Base-by-base conservation (phyloP, 2,113 vertebrate genomes). In the Atlantisia rogersi region DNA sequence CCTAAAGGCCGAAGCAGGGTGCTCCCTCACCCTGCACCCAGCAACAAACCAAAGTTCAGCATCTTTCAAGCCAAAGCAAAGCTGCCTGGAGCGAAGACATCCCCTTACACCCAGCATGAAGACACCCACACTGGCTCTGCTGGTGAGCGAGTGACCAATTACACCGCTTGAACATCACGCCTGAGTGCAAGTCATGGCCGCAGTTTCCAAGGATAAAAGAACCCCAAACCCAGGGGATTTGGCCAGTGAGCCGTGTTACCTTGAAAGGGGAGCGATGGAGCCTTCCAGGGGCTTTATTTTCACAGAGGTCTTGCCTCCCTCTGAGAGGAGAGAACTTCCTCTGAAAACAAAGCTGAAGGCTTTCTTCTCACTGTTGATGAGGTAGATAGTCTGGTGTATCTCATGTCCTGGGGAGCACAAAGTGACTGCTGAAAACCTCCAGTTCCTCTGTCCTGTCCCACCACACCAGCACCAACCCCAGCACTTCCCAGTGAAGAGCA, bases 351-450 rank as follows among this genome's bases (percentile, higher is more conserved):
- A 99, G 28, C 58, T 63, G 84, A 99, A 98, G 3, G 96, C 71
- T 32, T 98, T 95, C 6, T 98, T 96, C 89, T 99, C 99, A 19
- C 71, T 94, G 79, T 99, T 99, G 92, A 99, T 98, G 83, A 99
- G 80, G 50, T 95, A 55, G 21, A 99, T 77, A 0, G 90, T 97
- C 78, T 98, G 97, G 18, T 97, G 86, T 39, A 86, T 97, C 90
- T 97, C 95, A 2, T 94, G 96, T 17, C 99, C 99, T 96, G 31
- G 52, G 65, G 46, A 76, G 31, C 24, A 87, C 8, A 32, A 60
- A 52, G 20, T 18, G 69, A 42, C 32, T 6, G 4, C 18, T 83
- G 62, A 13, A 64, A 64, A 15, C 24, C 6, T 25, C 62, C 11
- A 44, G 75, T 18, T 86, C 25, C 17, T 44, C 44, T 9, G 44